A percentile compares a stretch with the other conserved stretches of the same genome.
These are phyloP conservation scores for Calliphora vomitoria DNA, from an alignment of 2,888 invertebrate genomes.

Conservation along the genomic window DNA sequence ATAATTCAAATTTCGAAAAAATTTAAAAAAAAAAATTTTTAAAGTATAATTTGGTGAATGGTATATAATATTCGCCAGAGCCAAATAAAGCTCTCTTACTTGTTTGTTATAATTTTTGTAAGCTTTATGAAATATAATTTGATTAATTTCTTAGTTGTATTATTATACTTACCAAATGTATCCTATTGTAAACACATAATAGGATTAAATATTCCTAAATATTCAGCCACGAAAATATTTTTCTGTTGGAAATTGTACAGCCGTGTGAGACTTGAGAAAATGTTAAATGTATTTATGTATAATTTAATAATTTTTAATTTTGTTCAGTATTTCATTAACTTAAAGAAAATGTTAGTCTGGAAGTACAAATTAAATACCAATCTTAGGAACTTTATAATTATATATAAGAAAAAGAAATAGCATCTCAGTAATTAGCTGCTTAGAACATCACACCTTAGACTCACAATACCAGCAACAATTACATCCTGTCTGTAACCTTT, in stretches of 20 bases:
- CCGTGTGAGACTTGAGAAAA: too few relatives aligned
- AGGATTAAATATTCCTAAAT: too few relatives aligned
- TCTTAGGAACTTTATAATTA: conserved; percentile 15
- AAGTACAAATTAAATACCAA: background rate
- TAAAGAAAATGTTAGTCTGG: background rate
- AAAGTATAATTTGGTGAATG: too few relatives aligned
- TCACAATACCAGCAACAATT: conserved; percentile 6
- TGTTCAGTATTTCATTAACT: background rate
- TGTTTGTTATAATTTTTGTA: background rate
- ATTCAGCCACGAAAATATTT: background rate
- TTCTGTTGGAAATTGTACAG: too few relatives aligned
- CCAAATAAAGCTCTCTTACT: too few relatives aligned
- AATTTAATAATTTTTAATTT: background rate
- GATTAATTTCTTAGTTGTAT: background rate
- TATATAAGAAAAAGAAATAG: conserved; percentile 13
- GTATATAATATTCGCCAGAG: too few relatives aligned
- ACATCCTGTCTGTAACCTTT: conserved; percentile 44
- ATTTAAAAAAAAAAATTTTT: too few relatives aligned
- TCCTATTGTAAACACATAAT: too few relatives aligned
- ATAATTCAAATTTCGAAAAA: too few relatives aligned
- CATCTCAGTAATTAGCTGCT: conserved; percentile 31
- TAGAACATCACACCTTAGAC: conserved; percentile 55
- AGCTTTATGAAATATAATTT: background rate
- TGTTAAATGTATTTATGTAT: too few relatives aligned
- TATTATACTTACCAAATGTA: background rate